Percentiles rank a stretch among this genome's conserved stretches.
Evolutionary conservation across 2,113 vertebrate species (phyloP).

Genomic region (cattle (Bos taurus)): DNA sequence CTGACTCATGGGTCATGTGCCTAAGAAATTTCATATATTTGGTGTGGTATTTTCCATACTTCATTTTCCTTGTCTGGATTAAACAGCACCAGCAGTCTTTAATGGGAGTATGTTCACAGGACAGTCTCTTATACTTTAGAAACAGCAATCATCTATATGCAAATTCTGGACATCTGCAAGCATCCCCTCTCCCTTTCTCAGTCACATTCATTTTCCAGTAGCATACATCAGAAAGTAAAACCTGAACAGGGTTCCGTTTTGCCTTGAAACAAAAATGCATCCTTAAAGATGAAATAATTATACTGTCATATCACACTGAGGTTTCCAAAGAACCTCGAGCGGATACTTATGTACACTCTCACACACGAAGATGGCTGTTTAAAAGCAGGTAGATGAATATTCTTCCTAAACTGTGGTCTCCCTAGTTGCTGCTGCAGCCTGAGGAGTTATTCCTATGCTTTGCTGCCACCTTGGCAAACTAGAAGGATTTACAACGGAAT

Average conservation of each 20-base stretch:
- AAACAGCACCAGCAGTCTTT: not conserved
- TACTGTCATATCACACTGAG: not conserved
- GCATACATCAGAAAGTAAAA: constrained; percentile 49
- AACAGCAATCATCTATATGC: not conserved
- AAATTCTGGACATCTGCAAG: not conserved
- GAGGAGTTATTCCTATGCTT: constrained; percentile 63
- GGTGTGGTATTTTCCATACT: not conserved
- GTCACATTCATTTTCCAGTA: not conserved
- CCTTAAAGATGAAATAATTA: constrained; percentile 31
- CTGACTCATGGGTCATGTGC: not conserved
- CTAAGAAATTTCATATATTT: not conserved
- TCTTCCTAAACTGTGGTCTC: not conserved
- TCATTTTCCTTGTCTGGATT: not conserved
- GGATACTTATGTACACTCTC: not conserved
- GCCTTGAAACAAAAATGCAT: not conserved
- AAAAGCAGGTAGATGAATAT: not conserved
- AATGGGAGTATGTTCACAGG: not conserved
- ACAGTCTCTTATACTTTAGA: not conserved
- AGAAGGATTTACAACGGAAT: constrained; percentile 76
- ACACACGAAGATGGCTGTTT: not conserved
- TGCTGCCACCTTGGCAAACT: constrained; percentile 83
- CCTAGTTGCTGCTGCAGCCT: not conserved
- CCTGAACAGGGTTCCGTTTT: not conserved
- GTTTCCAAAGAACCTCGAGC: not conserved
- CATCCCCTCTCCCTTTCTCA: not conserved